Base-by-base conservation (phyloP, 2,113 vertebrate genomes). In the Tenebrosternarchus preto region DNA sequence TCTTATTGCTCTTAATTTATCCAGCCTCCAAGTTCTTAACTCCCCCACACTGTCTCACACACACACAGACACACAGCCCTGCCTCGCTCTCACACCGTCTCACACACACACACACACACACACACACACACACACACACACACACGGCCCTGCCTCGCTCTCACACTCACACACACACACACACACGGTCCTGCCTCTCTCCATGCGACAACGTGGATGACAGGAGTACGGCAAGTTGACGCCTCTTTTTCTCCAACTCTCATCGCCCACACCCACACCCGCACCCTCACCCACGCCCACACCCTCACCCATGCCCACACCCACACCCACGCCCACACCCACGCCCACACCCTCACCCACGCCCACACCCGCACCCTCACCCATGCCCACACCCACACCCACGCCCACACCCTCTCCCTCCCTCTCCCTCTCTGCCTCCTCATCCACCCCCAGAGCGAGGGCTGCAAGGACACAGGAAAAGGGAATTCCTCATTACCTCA, bases 401-500 rank as follows among this genome's bases (percentile, higher is more conserved):
- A n/a, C n/a, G n/a, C n/a, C n/a, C n/a, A n/a, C n/a, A n/a, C n/a
- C 82, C 81, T 86, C 86, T 84, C 56, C 67, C 56, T 69, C 71
- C 79, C 31, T 80, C 61, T 72, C 81, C 61, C 59, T 81, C 82
- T 86, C 86, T 84, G 50, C 61, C 56, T 70, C 72, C 80, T 84
- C 76, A 5, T 16, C 69, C 75, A 11, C 75, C 76, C 24, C 71
- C 29, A 7, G 71, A 11, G 64, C 22, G 66, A 53, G 60, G 27
- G 73, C 60, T 67, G 53, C 70, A 78, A 77, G 82, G 83, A 93
- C 75, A 78, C 86, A 78, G 87, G 85, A 81, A 17, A 90, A 92
- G 92, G 93, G 93, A 93, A 93, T 92, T 92, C 92, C 93, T 91
- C 76, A 91, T 92, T 92, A 92, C 90, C 87, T 92, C 89, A 92